phyloP scores from a whole-genome alignment of 2,113 vertebrate genomes.

The Cyanoderma ruficeps region DNA sequence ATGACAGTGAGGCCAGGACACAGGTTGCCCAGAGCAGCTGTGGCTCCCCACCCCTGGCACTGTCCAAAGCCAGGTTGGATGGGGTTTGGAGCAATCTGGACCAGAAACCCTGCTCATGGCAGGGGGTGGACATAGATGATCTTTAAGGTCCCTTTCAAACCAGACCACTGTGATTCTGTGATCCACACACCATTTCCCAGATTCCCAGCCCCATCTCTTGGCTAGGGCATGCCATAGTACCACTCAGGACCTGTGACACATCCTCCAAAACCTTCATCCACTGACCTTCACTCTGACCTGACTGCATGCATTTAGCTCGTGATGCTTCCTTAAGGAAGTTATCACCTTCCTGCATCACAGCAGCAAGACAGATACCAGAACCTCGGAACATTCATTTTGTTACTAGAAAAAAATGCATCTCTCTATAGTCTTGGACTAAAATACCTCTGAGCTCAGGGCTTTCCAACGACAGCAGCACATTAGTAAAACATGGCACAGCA shows the following conservation, averaged over 20 bases:
- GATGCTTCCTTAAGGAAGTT: neutral
- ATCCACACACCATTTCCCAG: rapidly evolving
- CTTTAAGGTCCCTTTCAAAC: neutral
- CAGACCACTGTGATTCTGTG: neutral
- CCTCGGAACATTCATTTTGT: neutral
- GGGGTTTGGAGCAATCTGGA: neutral
- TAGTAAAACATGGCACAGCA: rapidly evolving
- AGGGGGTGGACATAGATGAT: neutral
- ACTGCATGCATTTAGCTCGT: too few relatives aligned
- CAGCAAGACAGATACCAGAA: neutral
- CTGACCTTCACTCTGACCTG: rapidly evolving
- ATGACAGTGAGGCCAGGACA: rapidly evolving
- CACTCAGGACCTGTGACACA: rapidly evolving
- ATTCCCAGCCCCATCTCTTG: neutral
- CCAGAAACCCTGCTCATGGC: too few relatives aligned
- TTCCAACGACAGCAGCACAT: rapidly evolving
- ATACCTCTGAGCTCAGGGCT: neutral
- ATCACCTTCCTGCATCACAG: neutral
- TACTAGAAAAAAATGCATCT: neutral
- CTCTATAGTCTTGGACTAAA: neutral
- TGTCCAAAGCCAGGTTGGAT: neutral
- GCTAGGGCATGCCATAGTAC: neutral
- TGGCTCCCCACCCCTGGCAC: neutral
- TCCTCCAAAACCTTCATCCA: neutral
- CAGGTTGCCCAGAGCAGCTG: neutral